These are phyloP conservation scores for Arctia plantaginis DNA, from an alignment of 2,888 invertebrate genomes.

Conservation along the genomic window DNA sequence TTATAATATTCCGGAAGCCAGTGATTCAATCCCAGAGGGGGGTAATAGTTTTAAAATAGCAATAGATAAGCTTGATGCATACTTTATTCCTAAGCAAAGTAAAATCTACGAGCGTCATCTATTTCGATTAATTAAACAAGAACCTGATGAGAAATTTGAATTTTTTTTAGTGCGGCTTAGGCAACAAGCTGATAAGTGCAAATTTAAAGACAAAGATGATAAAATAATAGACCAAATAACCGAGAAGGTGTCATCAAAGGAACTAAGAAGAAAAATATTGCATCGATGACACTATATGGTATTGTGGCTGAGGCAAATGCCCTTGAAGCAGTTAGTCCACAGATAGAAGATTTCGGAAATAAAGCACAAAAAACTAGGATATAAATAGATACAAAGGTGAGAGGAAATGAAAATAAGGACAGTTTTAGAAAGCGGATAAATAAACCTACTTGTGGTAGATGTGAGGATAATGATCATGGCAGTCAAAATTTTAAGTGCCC, in stretches of 20 bases:
- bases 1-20: too few relatives aligned
- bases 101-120: too few relatives aligned
- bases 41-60: too few relatives aligned
- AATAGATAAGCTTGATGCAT: too few relatives aligned
- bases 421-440: background rate
- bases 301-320: slow-evolving; percentile 1
- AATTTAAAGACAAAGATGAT: background rate
- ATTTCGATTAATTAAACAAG: too few relatives aligned
- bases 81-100: too few relatives aligned
- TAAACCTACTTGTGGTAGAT: background rate
- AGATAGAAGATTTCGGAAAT: background rate
- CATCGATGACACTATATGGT: background rate
- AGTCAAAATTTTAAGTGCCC: background rate
- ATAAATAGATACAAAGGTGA: background rate
- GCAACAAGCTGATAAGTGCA: background rate
- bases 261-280: background rate
- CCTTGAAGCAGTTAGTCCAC: background rate
- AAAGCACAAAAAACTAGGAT: background rate
- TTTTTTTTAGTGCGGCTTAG: too few relatives aligned
- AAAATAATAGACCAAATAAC: background rate
- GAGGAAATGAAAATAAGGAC: background rate
- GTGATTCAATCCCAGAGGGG: too few relatives aligned
- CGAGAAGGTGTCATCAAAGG: background rate
- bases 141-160: too few relatives aligned
- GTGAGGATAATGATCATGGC: background rate